A percentile compares a stretch with the other conserved stretches of the same genome.
These are phyloP conservation scores for Eulemur albifrons DNA, from an alignment of 2,797 vertebrate species.

Conservation along the genomic window DNA sequence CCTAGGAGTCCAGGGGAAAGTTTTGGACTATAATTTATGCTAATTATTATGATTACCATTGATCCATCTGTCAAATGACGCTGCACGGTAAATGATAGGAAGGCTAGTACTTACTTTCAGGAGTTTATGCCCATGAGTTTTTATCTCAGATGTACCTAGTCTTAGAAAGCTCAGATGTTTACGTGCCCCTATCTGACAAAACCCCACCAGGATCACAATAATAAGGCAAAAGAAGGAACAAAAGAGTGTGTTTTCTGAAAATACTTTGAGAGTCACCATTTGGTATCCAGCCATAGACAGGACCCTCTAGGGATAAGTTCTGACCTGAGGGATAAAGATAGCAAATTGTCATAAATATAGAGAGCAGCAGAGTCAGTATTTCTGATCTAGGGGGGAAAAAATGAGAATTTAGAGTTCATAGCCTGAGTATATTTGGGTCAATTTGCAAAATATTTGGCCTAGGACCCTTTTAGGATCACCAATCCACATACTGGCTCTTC, in stretches of 20 bases:
- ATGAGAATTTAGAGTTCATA: background rate
- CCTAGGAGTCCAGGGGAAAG: rapidly evolving
- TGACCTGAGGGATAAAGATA: background rate
- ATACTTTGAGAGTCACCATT: background rate
- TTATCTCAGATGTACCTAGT: background rate
- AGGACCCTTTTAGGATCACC: background rate
- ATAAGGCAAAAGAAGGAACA: background rate
- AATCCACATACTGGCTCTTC: background rate
- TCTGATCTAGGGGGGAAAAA: background rate
- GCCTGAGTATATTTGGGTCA: background rate
- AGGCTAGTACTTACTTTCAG: too few species aligned
- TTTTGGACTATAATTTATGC: rapidly evolving
- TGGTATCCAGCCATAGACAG: background rate
- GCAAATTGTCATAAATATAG: background rate
- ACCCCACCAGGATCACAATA: background rate
- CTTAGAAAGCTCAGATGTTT: background rate
- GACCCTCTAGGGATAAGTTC: background rate
- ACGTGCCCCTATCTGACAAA: background rate
- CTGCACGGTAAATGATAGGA: background rate
- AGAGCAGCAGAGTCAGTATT: background rate
- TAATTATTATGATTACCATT: rapidly evolving
- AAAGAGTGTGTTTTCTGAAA: background rate
- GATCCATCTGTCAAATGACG: too few species aligned
- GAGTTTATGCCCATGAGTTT: background rate
- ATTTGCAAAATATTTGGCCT: background rate